A percentile compares a stretch with the other conserved stretches of the same genome.
Evolutionary conservation across 2,797 vertebrate species (phyloP).

Genomic region (Lemur catta): DNA sequence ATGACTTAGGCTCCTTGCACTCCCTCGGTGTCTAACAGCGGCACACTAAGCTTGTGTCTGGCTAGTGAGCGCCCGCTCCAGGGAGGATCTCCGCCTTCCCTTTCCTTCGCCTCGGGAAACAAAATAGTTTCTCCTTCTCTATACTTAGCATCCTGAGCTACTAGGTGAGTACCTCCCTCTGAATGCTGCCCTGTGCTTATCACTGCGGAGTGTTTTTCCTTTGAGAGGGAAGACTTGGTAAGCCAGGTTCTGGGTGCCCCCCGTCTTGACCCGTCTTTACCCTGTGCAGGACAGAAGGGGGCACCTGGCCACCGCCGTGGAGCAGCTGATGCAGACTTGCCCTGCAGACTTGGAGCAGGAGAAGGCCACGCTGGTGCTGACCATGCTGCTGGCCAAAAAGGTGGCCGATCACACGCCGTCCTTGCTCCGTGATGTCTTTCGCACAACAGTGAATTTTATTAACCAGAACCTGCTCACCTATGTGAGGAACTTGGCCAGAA

Average conservation of each 20-base stretch:
- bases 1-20: neutral
- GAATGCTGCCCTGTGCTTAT: neutral
- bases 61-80: neutral
- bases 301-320: slow-evolving; percentile 81
- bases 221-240: neutral
- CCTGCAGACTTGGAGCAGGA: slow-evolving; percentile 84
- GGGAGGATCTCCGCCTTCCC: neutral
- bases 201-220: neutral
- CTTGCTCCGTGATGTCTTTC: slow-evolving; percentile 84
- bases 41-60: neutral
- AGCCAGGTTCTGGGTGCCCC: neutral
- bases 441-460: slow-evolving; percentile 82
- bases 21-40: no score
- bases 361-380: slow-evolving; percentile 84
- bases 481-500: slow-evolving; percentile 61
- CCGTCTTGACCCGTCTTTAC: neutral
- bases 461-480: slow-evolving; percentile 66
- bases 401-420: slow-evolving; percentile 84
- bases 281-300: slow-evolving; percentile 81
- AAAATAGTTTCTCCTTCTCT: neutral
- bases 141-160: neutral
- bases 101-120: neutral
- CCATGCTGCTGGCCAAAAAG: slow-evolving; percentile 89
- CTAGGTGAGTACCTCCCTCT: no score
- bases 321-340: slow-evolving; percentile 34